phyloP scores from a whole-genome alignment of 2,888 invertebrate genomes.

The Pantelozetes paolii region DNA sequence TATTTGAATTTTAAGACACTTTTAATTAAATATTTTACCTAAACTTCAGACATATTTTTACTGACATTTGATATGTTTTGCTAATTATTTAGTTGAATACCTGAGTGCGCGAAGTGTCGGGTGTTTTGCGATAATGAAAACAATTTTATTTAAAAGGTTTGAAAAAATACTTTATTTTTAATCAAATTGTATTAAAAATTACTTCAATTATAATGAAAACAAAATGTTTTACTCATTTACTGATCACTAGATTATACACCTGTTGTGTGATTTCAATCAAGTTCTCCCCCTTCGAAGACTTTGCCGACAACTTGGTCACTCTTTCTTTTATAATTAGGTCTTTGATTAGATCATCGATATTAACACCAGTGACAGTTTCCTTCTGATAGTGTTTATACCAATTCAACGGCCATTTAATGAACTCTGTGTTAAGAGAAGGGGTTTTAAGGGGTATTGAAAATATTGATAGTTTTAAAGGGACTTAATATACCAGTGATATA shows the following conservation, averaged over 20 bases:
- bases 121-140: no score
- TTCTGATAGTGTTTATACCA: constrained; percentile 31
- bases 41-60: no score
- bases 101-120: no score
- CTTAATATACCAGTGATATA: constrained; percentile 22
- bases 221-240: neutral
- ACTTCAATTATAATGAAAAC: no score
- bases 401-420: constrained; percentile 29
- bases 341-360: constrained; percentile 32
- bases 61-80: no score
- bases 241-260: neutral
- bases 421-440: neutral
- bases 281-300: neutral
- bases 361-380: neutral
- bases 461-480: neutral
- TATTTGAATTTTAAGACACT: no score
- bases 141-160: no score
- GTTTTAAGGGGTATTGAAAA: neutral
- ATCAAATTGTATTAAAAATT: no score
- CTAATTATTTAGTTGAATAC: no score
- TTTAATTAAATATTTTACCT: no score
- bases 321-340: constrained; percentile 21
- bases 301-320: neutral
- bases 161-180: no score
- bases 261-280: constrained; percentile 15